Conservation (phyloP, 2,113 vertebrate genomes). For the Tragelaphus buxtoni region DNA sequence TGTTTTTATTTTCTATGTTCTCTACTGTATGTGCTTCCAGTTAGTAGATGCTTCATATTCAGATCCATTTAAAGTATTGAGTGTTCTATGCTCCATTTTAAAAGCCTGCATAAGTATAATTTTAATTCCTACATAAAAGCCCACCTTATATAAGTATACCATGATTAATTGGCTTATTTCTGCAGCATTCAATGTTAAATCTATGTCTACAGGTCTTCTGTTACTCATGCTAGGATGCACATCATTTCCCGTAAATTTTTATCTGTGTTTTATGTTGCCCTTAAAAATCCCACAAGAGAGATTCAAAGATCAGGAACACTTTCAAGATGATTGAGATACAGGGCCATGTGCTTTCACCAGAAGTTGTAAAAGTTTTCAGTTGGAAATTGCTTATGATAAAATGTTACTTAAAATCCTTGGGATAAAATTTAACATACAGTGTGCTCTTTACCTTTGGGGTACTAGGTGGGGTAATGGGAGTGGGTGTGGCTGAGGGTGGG, state of each 20-base stretch:
- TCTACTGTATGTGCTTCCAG: neutral
- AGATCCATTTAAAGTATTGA: neutral
- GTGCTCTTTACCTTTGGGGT: neutral
- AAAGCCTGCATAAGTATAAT: neutral
- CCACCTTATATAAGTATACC: neutral
- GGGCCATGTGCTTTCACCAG: neutral
- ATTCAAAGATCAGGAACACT: neutral
- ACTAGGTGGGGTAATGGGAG: no score
- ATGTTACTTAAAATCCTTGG: neutral
- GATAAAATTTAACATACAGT: neutral
- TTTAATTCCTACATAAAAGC: neutral
- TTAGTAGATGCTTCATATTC: neutral
- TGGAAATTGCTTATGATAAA: neutral
- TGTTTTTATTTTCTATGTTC: neutral
- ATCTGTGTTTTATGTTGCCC: neutral
- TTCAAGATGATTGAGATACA: neutral
- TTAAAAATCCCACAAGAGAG: neutral
- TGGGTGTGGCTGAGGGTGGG: neutral
- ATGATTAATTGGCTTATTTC: neutral
- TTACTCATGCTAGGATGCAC: neutral
- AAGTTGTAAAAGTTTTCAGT: neutral
- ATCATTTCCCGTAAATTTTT: neutral
- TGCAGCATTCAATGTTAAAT: neutral
- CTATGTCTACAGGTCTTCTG: neutral
- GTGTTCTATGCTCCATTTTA: neutral